Percentiles rank a stretch among this genome's conserved stretches.
Evolutionary conservation across 2,797 vertebrate genomes (phyloP).

Genomic region (Clangula hyemalis): DNA sequence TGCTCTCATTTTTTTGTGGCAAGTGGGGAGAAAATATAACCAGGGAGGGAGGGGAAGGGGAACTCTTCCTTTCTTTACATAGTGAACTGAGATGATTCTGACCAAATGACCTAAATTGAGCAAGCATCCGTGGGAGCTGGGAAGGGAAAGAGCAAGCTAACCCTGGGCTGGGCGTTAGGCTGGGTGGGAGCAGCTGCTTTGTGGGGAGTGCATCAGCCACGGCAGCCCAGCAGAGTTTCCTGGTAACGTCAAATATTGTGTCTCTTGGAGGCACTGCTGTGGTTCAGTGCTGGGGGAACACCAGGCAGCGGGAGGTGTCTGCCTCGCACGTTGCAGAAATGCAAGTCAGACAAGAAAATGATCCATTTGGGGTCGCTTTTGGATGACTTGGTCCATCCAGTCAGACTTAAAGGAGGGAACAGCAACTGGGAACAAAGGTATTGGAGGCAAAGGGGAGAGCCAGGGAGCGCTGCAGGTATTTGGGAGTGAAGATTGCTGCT

Average conservation of each 20-base stretch:
- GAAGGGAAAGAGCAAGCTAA: background rate
- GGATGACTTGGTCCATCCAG: background rate
- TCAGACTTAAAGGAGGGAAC: background rate
- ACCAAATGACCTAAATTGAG: background rate
- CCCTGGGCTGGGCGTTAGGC: background rate
- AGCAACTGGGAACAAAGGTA: background rate
- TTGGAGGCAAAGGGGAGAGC: background rate
- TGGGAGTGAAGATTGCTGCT: background rate
- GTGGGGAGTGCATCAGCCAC: background rate
- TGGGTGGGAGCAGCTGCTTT: background rate
- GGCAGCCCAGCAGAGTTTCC: conserved; percentile 24
- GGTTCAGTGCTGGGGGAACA: background rate
- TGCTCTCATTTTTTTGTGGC: background rate
- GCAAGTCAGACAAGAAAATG: background rate
- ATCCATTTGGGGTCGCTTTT: background rate
- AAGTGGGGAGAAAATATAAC: background rate
- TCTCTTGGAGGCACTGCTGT: background rate
- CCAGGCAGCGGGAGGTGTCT: conserved; percentile 10
- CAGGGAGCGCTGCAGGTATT: background rate
- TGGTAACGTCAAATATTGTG: background rate
- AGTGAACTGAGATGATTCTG: background rate
- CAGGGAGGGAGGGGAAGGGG: background rate
- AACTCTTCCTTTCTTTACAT: background rate
- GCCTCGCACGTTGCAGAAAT: background rate
- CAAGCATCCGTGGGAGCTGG: background rate